phyloP scores from a whole-genome alignment of 2,888 invertebrate genomes.

The Endomychus coccineus region DNA sequence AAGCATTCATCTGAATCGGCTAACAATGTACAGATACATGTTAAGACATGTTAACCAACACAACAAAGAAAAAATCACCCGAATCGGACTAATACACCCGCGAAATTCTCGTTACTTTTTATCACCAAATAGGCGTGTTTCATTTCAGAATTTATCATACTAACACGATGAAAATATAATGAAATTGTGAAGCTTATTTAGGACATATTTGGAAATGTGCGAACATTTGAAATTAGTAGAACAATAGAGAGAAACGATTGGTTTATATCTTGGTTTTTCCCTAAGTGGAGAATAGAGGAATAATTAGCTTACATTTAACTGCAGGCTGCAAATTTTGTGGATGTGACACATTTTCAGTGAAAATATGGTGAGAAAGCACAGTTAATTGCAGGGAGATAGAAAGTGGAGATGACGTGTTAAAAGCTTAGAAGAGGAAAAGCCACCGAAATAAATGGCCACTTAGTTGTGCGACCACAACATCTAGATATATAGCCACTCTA shows the following conservation, averaged over 20 bases:
- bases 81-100: too few species aligned
- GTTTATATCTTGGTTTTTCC: conserved; percentile 8
- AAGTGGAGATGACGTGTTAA: conserved; percentile 42
- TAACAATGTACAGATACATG: too few species aligned
- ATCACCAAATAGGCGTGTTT: too few species aligned
- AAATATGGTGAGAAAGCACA: conserved; percentile 16
- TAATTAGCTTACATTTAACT: conserved; percentile 3
- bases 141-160: too few species aligned
- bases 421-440: conserved; percentile 26
- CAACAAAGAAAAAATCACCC: too few species aligned
- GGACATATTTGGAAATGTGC: too few species aligned
- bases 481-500: conserved; percentile 14
- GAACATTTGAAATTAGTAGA: too few species aligned
- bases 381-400: conserved; percentile 36
- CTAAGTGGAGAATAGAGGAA: conserved; percentile 9
- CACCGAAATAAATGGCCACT: conserved; percentile 44
- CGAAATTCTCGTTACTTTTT: too few species aligned
- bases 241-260: not conserved
- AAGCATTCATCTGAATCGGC: too few species aligned
- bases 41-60: too few species aligned
- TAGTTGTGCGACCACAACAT: conserved; percentile 39
- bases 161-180: too few species aligned
- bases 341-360: conserved; percentile 8
- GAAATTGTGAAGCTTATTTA: too few species aligned
- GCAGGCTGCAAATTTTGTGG: conserved; percentile 9